Percentiles rank a stretch among this genome's conserved stretches.
Evolutionary conservation across 1,140 invertebrate genomes (phyloP).

Genomic region (Heliconius himera): DNA sequence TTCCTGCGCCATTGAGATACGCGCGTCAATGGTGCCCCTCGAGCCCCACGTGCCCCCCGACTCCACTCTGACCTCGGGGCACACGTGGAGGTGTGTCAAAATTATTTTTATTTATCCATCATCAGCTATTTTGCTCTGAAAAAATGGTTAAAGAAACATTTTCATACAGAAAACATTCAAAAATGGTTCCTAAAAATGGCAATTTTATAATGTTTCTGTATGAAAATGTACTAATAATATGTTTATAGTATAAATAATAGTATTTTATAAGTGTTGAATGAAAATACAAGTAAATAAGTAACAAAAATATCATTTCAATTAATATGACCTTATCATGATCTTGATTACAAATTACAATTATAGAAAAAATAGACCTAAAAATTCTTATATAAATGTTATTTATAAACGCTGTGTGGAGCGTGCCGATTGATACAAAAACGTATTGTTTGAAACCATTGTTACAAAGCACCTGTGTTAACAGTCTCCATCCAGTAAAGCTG

Average conservation of each 20-base stretch:
- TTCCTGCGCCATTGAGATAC: slow-evolving; percentile 74
- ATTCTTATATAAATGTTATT: neutral
- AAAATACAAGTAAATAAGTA: too few species aligned
- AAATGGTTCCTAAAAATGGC: neutral
- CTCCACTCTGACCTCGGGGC: slow-evolving; percentile 38
- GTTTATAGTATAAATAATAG: neutral
- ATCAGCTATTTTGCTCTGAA: neutral
- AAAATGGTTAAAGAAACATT: neutral
- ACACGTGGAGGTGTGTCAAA: slow-evolving; percentile 49
- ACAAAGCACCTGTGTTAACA: slow-evolving; percentile 21
- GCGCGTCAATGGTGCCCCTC: slow-evolving; percentile 75
- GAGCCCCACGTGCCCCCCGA: slow-evolving; percentile 26
- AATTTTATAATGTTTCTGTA: neutral
- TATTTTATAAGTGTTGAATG: too few species aligned
- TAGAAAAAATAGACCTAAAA: too few species aligned
- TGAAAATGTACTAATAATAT: too few species aligned
- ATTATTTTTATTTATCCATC: neutral
- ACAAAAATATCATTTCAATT: too few species aligned
- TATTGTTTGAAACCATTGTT: slow-evolving; percentile 16
- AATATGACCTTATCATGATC: too few species aligned
- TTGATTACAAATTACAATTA: too few species aligned
- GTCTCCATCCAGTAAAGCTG: slow-evolving; percentile 26
- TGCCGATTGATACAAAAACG: slow-evolving; percentile 16
- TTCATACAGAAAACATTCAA: too few species aligned
- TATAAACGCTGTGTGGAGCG: neutral